These are phyloP conservation scores for Drosophila bunnanda DNA, from an alignment of 2,888 invertebrate species.

Conservation along the genomic window DNA sequence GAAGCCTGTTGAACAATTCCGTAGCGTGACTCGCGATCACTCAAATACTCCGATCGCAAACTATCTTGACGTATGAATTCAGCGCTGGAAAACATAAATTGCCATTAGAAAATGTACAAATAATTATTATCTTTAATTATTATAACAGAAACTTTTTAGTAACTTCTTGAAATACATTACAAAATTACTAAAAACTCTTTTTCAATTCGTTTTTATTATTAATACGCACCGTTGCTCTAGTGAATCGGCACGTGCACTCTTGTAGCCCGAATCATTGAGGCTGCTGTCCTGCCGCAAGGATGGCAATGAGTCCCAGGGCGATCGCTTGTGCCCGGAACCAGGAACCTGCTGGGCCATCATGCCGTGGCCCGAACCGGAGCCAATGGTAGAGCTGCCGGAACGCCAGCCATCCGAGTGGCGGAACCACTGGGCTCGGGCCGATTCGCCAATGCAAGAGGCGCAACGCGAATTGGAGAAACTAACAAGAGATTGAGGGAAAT, in stretches of 20 bases:
- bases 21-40: slow-evolving; percentile 94
- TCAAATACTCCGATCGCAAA: slow-evolving; percentile 94
- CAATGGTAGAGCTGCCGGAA: slow-evolving; percentile 89
- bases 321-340: slow-evolving; percentile 88
- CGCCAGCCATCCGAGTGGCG: slow-evolving; percentile 95
- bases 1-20: slow-evolving; percentile 97
- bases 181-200: background rate
- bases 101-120: background rate
- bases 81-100: slow-evolving; percentile 86
- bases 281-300: slow-evolving; percentile 93
- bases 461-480: slow-evolving; percentile 88
- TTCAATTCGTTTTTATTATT: background rate
- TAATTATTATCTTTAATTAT: background rate
- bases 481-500: background rate
- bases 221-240: slow-evolving; percentile 91
- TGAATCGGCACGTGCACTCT: slow-evolving; percentile 93
- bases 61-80: slow-evolving; percentile 96
- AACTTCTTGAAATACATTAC: background rate
- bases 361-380: slow-evolving; percentile 86
- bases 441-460: slow-evolving; percentile 95
- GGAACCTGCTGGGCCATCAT: slow-evolving; percentile 85
- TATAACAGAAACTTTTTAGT: accelerated
- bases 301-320: slow-evolving; percentile 95
- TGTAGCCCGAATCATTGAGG: slow-evolving; percentile 94
- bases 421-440: slow-evolving; percentile 95